Base-by-base conservation (phyloP, 2,113 vertebrate species). In the Ellobius talpinus region DNA sequence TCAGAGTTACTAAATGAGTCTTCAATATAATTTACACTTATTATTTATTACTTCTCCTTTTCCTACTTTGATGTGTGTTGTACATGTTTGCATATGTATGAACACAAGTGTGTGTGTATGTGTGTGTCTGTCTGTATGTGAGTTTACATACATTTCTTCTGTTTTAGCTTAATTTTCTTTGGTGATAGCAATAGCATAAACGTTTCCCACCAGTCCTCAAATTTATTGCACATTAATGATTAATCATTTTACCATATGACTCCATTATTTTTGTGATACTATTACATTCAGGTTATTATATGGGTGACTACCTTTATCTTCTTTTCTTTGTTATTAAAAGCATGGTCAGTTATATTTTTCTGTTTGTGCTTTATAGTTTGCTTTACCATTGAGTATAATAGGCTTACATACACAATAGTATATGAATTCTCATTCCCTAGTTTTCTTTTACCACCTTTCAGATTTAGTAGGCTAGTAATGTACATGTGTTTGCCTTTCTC, bases 121-220 rank as follows among this genome's bases (percentile, higher is more conserved):
- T 82, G 36, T 61, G 11, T 82, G 4, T 82, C 11, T 82, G 33
- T 23, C 21, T 81, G 14, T 24, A 12, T 82, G 36, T 39, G 81
- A 84, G 3, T 84, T 84, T 84, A 39, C n/a, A 52, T 82, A 29
- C 88, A 90, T 68, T 96, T 96, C 29, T 95, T 94, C 23, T 81
- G 2, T 77, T 87, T 66, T 66, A 1, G 19, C 68, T 19, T 92
- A 45, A 58, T 92, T 87, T 95, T 81, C 87, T 45, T 73, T 90
- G 63, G 39, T 90, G 61, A 78, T 90, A 82, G 36, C 52, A 88
- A 14, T 45, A 87, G 47, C 45, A 73, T 90, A 94, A 45, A 88
- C 39, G 87, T 93, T 95, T 72, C 33, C 58, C 9, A 31, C 47
- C 21, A 87, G 23, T 85, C 66, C 84, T 93, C 72, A 89, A 50